These are phyloP conservation scores for Sturnus vulgaris DNA, from an alignment of 2,113 vertebrate species.

Conservation along the genomic window DNA sequence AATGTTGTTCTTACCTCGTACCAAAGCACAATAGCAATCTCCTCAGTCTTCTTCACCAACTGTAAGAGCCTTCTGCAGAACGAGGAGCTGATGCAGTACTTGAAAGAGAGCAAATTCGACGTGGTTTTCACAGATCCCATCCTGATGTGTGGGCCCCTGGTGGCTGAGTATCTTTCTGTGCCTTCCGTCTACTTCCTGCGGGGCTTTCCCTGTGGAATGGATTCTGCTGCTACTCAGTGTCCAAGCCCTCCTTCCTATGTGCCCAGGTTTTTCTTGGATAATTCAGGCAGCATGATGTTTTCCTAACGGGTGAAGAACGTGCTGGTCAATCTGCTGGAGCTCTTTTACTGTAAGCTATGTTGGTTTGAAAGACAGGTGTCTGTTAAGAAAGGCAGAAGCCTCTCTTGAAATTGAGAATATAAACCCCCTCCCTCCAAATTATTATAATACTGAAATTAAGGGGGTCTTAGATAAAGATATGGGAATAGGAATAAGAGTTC, in stretches of 20 bases:
- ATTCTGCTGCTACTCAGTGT: constrained; percentile 70
- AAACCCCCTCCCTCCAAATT: too few relatives aligned
- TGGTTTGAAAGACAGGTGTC: too few relatives aligned
- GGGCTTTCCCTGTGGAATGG: constrained; percentile 2
- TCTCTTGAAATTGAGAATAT: too few relatives aligned
- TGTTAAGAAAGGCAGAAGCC: too few relatives aligned
- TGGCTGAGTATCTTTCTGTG: constrained; percentile 75
- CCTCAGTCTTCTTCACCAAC: background rate
- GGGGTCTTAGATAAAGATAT: too few relatives aligned
- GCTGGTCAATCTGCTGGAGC: constrained; percentile 31
- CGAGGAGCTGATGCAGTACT: constrained; percentile 37
- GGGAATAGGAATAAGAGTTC: too few relatives aligned
- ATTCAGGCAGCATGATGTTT: constrained; percentile 80
- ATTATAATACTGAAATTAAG: too few relatives aligned
- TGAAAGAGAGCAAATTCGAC: constrained; percentile 69
- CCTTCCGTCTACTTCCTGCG: constrained; percentile 76
- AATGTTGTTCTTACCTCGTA: background rate
- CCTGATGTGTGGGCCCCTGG: constrained; percentile 75
- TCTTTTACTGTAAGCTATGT: background rate
- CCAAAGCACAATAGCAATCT: rapidly evolving
- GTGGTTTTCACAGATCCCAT: constrained; percentile 77
- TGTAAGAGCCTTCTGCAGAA: constrained; percentile 72
- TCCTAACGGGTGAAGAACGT: constrained; percentile 76
- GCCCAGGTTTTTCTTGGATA: constrained; percentile 53
- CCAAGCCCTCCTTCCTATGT: constrained; percentile 80